Evolutionary conservation across 2,113 vertebrate species (phyloP), one percentile per base, ranked within the genome.

Genomic region (Dicentrarchus labrax): DNA sequence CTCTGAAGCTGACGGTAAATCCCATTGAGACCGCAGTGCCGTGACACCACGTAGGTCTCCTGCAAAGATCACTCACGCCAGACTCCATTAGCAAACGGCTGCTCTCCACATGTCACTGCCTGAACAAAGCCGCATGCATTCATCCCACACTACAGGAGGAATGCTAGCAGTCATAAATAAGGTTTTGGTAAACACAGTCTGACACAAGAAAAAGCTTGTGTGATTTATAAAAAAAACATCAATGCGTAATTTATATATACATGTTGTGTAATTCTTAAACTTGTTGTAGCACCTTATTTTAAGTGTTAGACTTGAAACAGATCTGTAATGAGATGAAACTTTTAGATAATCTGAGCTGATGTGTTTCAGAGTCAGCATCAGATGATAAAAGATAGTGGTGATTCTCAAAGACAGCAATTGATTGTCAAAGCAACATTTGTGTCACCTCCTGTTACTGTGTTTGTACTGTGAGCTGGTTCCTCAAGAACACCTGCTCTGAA

Each of bases 31-130:
- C 77, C 67, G n/a, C 12, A 30, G 69, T 56, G 80, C 84, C 38
- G 67, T 88, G 82, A 70, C 85, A 71, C 83, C 47, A 19, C 45
- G 51, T 54, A 1, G 68, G 56, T 80, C 77, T 84, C 90, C 92
- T 78, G 80, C 86, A 36, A 89, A 87, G 90, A 94, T 94, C 91
- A 93, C 85, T 92, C 91, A 85, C 38, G 15, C 65, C 17, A 39
- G 50, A 90, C 61, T 91, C 83, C 88, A 86, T 92, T 91, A 90
- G 90, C 86, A 80, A 87, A 86, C 86, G 86, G 90, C 86, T 84
- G 70, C 59, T 71, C 78, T 85, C 87, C 91, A 83, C 76, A 76
- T 91, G 88, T 83, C 73, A 66, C 71, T 2, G 57, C 45, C 72
- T 61, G 86, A 87, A 93, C 81, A 92, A 85, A 91, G 83, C 82